Evolutionary conservation across 92 coral and sea anemone species (phyloP), one percentile per base, ranked within the genome.

Genomic region (Parazoanthus swiftii): DNA sequence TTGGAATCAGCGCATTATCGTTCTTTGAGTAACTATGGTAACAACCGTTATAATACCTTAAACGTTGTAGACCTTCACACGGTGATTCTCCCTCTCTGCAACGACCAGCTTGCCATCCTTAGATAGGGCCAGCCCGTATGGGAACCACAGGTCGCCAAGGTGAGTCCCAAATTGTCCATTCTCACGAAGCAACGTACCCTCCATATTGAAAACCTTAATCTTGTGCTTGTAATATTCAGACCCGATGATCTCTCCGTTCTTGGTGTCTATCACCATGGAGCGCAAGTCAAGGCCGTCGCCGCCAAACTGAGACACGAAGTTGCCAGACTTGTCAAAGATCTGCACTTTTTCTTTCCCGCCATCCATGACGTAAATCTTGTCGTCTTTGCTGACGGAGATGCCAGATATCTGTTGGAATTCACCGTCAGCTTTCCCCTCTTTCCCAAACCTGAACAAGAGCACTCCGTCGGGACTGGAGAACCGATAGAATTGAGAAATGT

Each of bases 101-200:
- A 93, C 91, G 13, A 93, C 98, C 35, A 96, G 74, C 63, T 86
- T 95, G 15, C 99, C 98, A 86, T 96, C 98, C 8, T 81, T 44
- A 14, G 88, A 79, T 51, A 91, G 66, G 18, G 94, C 96, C 75
- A 89, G 76, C 10, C 98, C 95, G 43, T 75, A 81, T 15, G 96
- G 96, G 75, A 80, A 85, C 95, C 95, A 94, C 75, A 95, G 92
- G 54, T 91, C 92, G 23, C 90, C 91, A 92, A 96, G 86, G 70
- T 77, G 89, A 5, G 91, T 81, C 33, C 98, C 98, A 76, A 78
- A 88, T 65, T 82, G 77, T 3, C 96, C 98, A 54, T 86, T 92
- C 91, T 88, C 90, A 63, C 91, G 92, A 78, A 86, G 86, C 71
- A 84, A 86, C 8, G 68, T 89, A 0, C 98, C 99, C 38, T 92